phyloP scores from a whole-genome alignment of 2,888 invertebrate genomes.

The Camponotus fellah region DNA sequence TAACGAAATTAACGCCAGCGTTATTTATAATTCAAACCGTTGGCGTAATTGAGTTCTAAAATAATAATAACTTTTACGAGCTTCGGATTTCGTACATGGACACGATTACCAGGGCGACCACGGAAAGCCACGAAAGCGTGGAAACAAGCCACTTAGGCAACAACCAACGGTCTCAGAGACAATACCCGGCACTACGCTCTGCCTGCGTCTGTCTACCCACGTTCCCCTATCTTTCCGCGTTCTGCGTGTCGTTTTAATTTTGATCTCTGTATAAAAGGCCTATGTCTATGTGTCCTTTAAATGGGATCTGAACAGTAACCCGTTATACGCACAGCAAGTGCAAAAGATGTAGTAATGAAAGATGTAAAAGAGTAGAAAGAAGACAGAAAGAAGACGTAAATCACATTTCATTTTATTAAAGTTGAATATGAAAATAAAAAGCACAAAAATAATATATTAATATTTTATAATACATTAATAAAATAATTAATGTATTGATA shows the following conservation, averaged over 20 bases:
- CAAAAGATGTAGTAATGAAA: neutral
- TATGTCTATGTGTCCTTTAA: constrained; percentile 56
- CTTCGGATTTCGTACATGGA: constrained; percentile 20
- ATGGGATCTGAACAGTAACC: constrained; percentile 57
- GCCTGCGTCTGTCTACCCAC: constrained; percentile 71
- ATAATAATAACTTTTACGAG: constrained; percentile 2
- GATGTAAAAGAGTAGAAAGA: neutral
- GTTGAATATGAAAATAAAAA: neutral
- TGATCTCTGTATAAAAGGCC: constrained; percentile 62
- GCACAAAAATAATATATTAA: neutral
- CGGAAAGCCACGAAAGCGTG: constrained; percentile 85
- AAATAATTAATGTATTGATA: neutral
- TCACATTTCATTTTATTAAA: neutral
- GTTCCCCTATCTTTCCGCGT: constrained; percentile 66
- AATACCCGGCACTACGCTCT: constrained; percentile 85
- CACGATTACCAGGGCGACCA: constrained; percentile 34
- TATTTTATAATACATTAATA: neutral
- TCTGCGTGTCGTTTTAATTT: constrained; percentile 77
- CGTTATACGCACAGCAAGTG: constrained; percentile 34
- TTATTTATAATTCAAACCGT: constrained; percentile 16
- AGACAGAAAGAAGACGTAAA: neutral
- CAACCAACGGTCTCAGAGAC: constrained; percentile 77
- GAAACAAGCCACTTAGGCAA: constrained; percentile 85
- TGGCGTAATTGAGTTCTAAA: neutral
- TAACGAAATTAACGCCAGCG: neutral